Conservation (phyloP, 2,113 vertebrate species). For the Dendropsophus ebraccatus region DNA sequence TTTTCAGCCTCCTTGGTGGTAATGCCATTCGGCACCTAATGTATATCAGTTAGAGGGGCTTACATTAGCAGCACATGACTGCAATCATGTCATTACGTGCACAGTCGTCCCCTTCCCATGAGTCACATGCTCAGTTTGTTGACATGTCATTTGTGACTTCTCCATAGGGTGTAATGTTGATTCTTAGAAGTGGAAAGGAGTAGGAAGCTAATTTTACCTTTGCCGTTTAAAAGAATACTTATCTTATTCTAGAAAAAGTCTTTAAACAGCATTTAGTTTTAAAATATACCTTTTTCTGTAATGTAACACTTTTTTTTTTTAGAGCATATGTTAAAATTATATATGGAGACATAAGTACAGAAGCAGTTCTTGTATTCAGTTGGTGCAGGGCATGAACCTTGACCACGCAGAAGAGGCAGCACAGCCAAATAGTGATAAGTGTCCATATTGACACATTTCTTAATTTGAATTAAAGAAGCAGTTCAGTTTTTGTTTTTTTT, state of each 20-base stretch:
- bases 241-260: background rate
- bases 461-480: no score
- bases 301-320: background rate
- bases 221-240: background rate
- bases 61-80: background rate
- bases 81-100: slow-evolving; percentile 1
- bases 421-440: no score
- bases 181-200: background rate
- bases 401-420: no score
- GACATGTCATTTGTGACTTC: slow-evolving; percentile 13
- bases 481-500: no score
- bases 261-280: background rate
- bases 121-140: background rate
- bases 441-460: no score
- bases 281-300: background rate
- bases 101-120: slow-evolving; percentile 2
- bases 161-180: background rate
- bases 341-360: no score
- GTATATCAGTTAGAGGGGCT: background rate
- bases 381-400: background rate
- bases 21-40: background rate
- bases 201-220: background rate
- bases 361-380: no score
- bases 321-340: no score
- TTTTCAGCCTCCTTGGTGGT: background rate